Base-by-base conservation (phyloP, 2,888 invertebrate genomes). In the Morpho deidamia region DNA sequence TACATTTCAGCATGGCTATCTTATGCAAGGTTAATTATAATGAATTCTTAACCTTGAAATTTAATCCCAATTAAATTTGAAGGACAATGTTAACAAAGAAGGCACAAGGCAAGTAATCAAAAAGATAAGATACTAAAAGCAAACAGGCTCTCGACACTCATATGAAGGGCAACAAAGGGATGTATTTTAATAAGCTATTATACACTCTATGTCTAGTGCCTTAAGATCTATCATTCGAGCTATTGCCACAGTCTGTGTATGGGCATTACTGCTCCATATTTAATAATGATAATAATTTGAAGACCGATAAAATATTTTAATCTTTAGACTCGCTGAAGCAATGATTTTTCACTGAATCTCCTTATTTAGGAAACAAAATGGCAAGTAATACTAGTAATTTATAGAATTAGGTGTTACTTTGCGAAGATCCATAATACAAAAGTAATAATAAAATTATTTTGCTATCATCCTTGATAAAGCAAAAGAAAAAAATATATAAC, bases 21-120 rank as follows among this genome's bases (percentile, higher is more conserved):
- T 23, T 23, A 23, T 23, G 23, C 23, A 23, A 23, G 23, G 3
- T 23, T 5, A 23, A 23, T 23, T 23, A 39, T 41, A 35, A 52
- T 43, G 42, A 41, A n/a, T 39, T 9, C 11, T 41, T 43, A 44
- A 35, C 50, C 56, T 50, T 53, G 50, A 53, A 48, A 39, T 51
- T 44, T 11, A n/a, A 40, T 53, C 11, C 37, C 44, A 51, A 57
- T 57, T 47, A 51, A 42, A 54, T 51, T 51, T 59, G 58, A 53
- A 56, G 58, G 59, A 48, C 53, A 52, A 32, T 43, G 44, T 40
- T 43, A 52, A 59, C 53, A 56, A 53, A 53, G 56, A 51, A 44
- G 49, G 45, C 14, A 53, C 56, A 59, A 54, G 51, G 48, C 51
- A 33, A 49, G 45, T 42, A 12, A 56, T 51, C 51, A 59, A 49